phyloP scores from a whole-genome alignment of 2,113 vertebrate genomes.

The Lycocorax pyrrhopterus region DNA sequence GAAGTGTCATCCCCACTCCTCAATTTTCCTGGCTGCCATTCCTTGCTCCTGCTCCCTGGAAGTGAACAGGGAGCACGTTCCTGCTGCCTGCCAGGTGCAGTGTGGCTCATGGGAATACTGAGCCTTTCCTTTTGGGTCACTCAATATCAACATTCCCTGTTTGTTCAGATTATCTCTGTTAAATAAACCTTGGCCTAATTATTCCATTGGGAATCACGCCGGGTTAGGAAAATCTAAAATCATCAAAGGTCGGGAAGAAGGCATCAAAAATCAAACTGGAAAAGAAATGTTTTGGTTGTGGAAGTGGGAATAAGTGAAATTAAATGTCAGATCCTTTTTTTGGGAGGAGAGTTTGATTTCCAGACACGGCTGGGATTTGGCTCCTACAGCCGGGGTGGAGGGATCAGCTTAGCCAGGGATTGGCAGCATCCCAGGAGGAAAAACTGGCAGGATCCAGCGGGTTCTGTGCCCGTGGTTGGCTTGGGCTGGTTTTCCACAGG shows the following conservation, averaged over 20 bases:
- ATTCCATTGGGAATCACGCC: neutral
- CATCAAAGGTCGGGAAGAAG: neutral
- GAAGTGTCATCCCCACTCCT: neutral
- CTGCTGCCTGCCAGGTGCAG: neutral
- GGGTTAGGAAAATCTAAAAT: neutral
- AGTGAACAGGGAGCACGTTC: neutral
- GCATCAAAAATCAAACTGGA: neutral
- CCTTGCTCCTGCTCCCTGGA: neutral
- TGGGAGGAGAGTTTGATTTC: neutral
- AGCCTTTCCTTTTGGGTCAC: neutral
- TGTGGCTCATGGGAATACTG: neutral
- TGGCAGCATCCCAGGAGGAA: neutral
- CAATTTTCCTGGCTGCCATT: neutral
- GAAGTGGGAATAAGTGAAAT: neutral
- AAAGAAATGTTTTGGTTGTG: accelerated
- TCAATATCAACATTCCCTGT: neutral
- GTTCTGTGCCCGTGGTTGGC: neutral
- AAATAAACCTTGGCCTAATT: constrained; percentile 11
- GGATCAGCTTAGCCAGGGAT: neutral
- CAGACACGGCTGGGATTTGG: neutral
- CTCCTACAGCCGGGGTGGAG: accelerated
- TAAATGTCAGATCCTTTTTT: no score
- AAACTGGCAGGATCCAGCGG: neutral
- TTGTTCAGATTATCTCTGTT: neutral
- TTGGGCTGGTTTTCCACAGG: neutral